Conservation (phyloP, 1,140 invertebrate species). For the Caenorhabditis briggsae region DNA sequence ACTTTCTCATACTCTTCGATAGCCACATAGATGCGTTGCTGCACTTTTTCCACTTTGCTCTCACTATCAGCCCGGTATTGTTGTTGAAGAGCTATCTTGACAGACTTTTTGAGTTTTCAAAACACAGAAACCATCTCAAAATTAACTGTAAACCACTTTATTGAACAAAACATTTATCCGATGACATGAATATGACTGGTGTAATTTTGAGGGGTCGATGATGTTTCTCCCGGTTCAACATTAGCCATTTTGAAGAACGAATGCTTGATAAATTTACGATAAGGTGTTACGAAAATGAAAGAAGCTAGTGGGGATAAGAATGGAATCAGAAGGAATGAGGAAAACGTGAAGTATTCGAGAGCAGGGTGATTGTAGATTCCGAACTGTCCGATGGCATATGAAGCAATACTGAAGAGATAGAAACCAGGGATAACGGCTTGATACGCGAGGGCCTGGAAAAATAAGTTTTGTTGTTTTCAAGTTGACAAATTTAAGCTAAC, state of each 20-base stretch:
- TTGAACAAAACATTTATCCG: neutral
- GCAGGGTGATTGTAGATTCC: constrained; percentile 61
- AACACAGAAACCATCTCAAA: too few species aligned
- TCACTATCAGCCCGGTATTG: too few species aligned
- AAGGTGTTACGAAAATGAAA: constrained; percentile 34
- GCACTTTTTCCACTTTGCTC: too few species aligned
- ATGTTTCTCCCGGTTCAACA: constrained; percentile 5
- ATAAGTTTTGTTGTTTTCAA: too few species aligned
- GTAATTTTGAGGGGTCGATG: constrained; percentile 15
- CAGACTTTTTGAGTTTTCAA: too few species aligned
- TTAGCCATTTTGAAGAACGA: constrained; percentile 17
- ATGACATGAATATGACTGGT: constrained; percentile 19
- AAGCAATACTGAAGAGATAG: constrained; percentile 39
- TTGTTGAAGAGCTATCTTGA: too few species aligned
- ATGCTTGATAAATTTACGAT: constrained; percentile 27
- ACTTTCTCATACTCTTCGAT: too few species aligned
- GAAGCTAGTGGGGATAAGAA: constrained; percentile 12
- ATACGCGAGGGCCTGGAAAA: constrained; percentile 59
- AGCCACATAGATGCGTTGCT: too few species aligned
- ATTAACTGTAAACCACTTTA: too few species aligned
- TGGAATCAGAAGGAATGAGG: constrained; percentile 4
- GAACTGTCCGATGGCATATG: constrained; percentile 58
- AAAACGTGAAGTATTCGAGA: constrained; percentile 53
- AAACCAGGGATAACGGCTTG: constrained; percentile 58
- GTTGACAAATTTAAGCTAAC: neutral